These are phyloP conservation scores for Halisarca cf. caerulea DNA, from an alignment of 37 sponge, comb jelly and placozoan genomes.

Conservation along the genomic window DNA sequence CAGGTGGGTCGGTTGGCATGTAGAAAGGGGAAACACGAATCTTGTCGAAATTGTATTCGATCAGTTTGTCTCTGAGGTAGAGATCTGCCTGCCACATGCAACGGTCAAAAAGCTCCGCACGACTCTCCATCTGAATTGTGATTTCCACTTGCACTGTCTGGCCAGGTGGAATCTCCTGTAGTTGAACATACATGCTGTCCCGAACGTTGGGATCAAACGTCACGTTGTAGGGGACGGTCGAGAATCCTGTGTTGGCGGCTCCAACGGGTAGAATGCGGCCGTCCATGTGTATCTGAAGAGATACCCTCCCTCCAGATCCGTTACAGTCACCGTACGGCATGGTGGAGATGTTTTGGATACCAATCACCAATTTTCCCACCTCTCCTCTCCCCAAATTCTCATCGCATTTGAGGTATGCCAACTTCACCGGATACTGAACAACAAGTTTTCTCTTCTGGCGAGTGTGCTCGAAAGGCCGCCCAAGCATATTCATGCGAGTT, in stretches of 20 bases:
- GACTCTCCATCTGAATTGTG: conserved; percentile 68
- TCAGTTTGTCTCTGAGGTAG: conserved; percentile 77
- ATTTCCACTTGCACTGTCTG: conserved; percentile 60
- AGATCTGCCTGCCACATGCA: conserved; percentile 77
- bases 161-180: conserved; percentile 61
- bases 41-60: conserved; percentile 70
- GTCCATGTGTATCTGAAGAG: conserved; percentile 69
- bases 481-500: conserved; percentile 64
- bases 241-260: conserved; percentile 40
- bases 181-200: conserved; percentile 73
- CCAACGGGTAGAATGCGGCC: conserved; percentile 72
- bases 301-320: conserved; percentile 71
- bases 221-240: conserved; percentile 59
- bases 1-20: conserved; percentile 60
- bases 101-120: conserved; percentile 78
- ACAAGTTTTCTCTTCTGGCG: conserved; percentile 54
- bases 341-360: conserved; percentile 72
- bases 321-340: conserved; percentile 67
- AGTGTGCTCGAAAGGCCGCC: conserved; percentile 73
- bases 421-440: conserved; percentile 84
- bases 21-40: conserved; percentile 80
- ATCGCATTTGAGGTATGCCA: conserved; percentile 48
- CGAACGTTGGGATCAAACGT: conserved; percentile 61
- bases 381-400: conserved; percentile 79
- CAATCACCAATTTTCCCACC: conserved; percentile 64